Percentiles rank a stretch among this genome's conserved stretches.
These are phyloP conservation scores for Dicycla oo DNA, from an alignment of 2,888 invertebrate genomes.

Conservation along the genomic window DNA sequence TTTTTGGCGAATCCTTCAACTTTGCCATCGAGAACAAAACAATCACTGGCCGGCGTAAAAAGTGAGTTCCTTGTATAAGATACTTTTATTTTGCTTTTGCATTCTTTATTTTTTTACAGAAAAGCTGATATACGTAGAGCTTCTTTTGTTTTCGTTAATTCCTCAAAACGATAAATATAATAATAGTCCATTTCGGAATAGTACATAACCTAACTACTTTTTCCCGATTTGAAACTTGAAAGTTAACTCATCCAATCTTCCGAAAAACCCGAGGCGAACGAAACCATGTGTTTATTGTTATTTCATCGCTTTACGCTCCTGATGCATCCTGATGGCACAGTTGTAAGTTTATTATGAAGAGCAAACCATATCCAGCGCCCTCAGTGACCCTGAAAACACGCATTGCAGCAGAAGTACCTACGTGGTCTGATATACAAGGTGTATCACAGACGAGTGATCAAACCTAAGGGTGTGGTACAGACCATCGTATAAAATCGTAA, in stretches of 20 bases:
- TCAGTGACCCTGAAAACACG: not conserved
- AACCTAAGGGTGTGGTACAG: too few relatives aligned
- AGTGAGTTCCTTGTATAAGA: slow-evolving; percentile 78
- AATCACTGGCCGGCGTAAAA: slow-evolving; percentile 78
- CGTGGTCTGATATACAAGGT: slow-evolving; percentile 6
- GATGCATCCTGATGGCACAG: too few relatives aligned
- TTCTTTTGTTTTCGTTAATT: not conserved
- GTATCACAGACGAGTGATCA: too few relatives aligned
- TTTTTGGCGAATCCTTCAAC: slow-evolving; percentile 89
- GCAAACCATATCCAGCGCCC: not conserved
- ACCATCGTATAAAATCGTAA: too few relatives aligned
- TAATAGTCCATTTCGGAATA: too few relatives aligned
- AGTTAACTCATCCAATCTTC: not conserved
- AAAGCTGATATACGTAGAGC: too few relatives aligned
- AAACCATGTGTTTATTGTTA: slow-evolving; percentile 2
- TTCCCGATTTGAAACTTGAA: not conserved
- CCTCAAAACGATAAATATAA: not conserved
- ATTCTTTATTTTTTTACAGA: not conserved
- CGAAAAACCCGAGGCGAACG: not conserved
- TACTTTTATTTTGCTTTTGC: slow-evolving; percentile 27
- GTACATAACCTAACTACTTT: not conserved
- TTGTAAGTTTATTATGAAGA: not conserved
- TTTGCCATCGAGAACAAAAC: slow-evolving; percentile 78
- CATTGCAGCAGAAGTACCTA: slow-evolving; percentile 1
- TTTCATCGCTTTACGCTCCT: not conserved